Base-by-base conservation (phyloP, 2,113 vertebrate species). In the Leiothrix lutea region DNA sequence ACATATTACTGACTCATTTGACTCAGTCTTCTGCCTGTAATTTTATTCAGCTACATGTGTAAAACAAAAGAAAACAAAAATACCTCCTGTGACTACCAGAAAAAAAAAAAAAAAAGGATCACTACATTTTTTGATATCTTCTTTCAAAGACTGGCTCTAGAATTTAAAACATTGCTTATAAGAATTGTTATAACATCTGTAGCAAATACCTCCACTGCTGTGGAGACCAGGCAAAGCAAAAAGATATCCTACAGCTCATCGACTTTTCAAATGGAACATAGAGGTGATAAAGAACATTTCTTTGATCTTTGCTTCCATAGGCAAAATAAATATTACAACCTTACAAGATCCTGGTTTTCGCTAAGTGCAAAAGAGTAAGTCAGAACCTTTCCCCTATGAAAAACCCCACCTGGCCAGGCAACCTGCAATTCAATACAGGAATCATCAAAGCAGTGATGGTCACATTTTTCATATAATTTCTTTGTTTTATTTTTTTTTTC, bases 231-330 rank as follows among this genome's bases (percentile, higher is more conserved):
- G 24, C 64, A 87, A 87, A 90, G 29, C 36, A 81, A 94, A 74
- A 81, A 94, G 36, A 83, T 58, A 70, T 81, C 90, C 86, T 92
- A 54, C 71, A 97, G 56, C 21, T 94, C 96, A 95, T 96, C 84
- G 87, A 7, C 75, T 93, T 74, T 94, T 92, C 54, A 86, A 97
- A 90, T 8, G 75, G 92, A 91, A 77, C 69, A 48, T 12, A 87
- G 74, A 77, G 79, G 70, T 88, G 67, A 84, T 72, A 60, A 93
- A 92, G 67, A 86, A 36, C 53, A 92, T 94, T 92, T 83, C 15
- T 90, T 56, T 78, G 60, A 73, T 79, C 57, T 90, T n/a, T 56
- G 21, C 53, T 82, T 91, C 93, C 71, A 88, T 24, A 94, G 40
- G 92, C 74, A 93, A 18, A 83, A 53, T 81, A 96, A 88, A 95